Base-by-base conservation (phyloP, 1,140 invertebrate species). In the Drosophila nannoptera region DNA sequence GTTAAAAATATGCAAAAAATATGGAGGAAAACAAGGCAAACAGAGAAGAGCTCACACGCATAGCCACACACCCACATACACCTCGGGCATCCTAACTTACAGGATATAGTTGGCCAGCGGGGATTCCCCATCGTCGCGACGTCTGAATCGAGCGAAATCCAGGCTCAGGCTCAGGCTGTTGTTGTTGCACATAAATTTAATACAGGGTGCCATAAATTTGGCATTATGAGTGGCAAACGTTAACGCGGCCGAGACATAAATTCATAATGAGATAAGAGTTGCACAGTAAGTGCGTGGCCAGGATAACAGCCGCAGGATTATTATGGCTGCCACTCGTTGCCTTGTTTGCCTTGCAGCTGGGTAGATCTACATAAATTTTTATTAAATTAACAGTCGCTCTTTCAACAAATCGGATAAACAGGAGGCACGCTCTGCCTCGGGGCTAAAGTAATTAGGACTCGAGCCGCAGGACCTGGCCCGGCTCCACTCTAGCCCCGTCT, bases 181-280 rank as follows among this genome's bases (percentile, higher is more conserved):
- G 14, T 32, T 35, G n/a, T 65, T 56, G 29, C 35, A 31, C 77
- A 80, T 80, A 80, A 80, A 80, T 80, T 72, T 52, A 58, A 69
- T 73, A 56, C 77, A 75, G 80, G 77, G 59, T 60, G 48, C 56
- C 77, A 80, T 80, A 80, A 80, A 76, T 80, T 80, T 42, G 31
- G 55, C 46, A 56, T 65, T 69, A 52, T 69, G 56, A 71, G 71
- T 58, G 59, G 48, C 45, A 52, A 50, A 63, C 46, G 66, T 55
- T 69, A 63, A 63, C 50, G 61, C 52, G 66, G 33, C 60, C 31
- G 14, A 32, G 53, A 46, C 61, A 55, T 64, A 56, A 69, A 69
- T 69, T 69, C 61, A 69, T 69, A 69, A 69, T 64, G 61, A 64
- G 67, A 69, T 64, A 69, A 64, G 67, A 64, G 67, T 22, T 52